phyloP scores from a whole-genome alignment of 2,888 invertebrate genomes.

The Arrhopalites spinosus region DNA sequence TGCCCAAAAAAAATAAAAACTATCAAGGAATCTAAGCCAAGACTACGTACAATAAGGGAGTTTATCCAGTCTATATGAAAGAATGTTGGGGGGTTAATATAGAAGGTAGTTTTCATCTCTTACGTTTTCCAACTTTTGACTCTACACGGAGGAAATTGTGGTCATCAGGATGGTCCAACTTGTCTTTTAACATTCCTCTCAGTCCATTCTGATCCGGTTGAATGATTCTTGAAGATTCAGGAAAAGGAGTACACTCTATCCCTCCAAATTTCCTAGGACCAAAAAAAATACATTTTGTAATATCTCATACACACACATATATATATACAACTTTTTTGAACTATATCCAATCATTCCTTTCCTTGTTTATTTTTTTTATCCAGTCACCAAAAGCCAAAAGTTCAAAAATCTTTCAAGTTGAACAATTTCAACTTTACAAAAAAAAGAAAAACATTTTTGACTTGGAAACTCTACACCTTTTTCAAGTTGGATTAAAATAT shows the following conservation, averaged over 20 bases:
- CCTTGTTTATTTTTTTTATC: background rate
- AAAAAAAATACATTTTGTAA: background rate
- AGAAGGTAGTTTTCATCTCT: constrained; percentile 20
- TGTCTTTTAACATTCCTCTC: constrained; percentile 19
- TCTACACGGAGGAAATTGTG: background rate
- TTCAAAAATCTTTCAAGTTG: too few species aligned
- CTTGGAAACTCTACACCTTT: background rate
- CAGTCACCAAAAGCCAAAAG: background rate
- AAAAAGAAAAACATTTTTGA: background rate
- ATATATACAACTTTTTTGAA: too few species aligned
- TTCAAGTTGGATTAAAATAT: background rate
- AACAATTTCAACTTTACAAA: background rate
- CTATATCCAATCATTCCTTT: background rate
- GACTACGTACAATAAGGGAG: too few species aligned
- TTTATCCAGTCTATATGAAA: too few species aligned
- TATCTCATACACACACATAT: background rate
- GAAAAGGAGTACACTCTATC: constrained; percentile 9
- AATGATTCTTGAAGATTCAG: background rate
- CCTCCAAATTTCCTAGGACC: constrained; percentile 1
- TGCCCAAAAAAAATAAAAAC: too few species aligned
- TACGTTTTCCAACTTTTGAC: constrained; percentile 35
- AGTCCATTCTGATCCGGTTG: background rate
- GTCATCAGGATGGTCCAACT: background rate
- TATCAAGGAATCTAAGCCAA: too few species aligned
- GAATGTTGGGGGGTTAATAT: background rate